Percentiles rank a stretch among this genome's conserved stretches.
Conservation (phyloP, 2,888 invertebrate genomes). For the Alsophila aescularia region DNA sequence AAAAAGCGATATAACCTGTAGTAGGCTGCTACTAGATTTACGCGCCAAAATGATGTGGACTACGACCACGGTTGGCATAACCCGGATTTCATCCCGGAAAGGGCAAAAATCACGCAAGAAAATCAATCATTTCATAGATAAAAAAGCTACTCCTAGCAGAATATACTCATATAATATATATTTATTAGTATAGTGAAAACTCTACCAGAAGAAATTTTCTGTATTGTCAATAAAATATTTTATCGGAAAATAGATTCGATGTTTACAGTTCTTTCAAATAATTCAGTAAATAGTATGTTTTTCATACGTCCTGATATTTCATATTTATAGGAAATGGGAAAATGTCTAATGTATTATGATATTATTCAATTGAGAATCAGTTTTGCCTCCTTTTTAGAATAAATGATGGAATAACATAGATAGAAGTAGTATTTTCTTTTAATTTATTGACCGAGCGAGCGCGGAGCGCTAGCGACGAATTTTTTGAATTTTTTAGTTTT, state of each 20-base stretch:
- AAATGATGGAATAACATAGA: background rate
- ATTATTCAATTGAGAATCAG: background rate
- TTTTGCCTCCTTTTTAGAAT: background rate
- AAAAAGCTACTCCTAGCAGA: no score
- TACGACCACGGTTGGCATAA: no score
- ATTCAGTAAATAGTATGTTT: constrained; percentile 26
- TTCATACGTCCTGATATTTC: constrained; percentile 10
- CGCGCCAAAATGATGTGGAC: no score
- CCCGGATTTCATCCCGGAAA: no score
- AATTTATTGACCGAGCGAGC: no score
- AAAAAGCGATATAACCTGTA: no score
- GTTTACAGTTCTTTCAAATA: constrained; percentile 36
- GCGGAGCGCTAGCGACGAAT: no score
- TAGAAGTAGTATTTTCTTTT: no score
- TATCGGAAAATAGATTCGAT: constrained; percentile 32
- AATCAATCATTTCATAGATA: no score
- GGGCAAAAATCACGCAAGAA: no score
- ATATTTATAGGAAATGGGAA: background rate
- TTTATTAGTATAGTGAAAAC: background rate
- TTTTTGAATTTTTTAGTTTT: no score
- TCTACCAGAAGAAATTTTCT: constrained; percentile 1
- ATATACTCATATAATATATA: background rate
- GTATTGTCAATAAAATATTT: constrained; percentile 20
- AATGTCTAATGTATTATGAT: background rate
- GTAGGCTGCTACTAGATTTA: no score